Base-by-base conservation (phyloP, 2,113 vertebrate genomes). In the Pelmatolapia mariae region DNA sequence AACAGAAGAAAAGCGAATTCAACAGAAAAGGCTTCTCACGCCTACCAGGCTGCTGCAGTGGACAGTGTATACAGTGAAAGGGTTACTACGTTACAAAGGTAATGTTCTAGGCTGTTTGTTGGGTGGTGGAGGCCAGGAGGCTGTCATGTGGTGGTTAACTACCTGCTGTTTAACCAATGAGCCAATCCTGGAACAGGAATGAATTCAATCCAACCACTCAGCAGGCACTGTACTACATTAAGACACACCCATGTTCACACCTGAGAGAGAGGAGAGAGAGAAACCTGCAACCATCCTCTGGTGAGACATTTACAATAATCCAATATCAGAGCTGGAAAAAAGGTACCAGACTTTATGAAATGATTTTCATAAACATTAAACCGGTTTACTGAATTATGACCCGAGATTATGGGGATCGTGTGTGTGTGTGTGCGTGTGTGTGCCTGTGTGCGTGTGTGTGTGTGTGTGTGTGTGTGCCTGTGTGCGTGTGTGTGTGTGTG, bases 11-110 rank as follows among this genome's bases (percentile, higher is more conserved):
- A 57, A 1, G 4, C 4, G 0, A 0, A 15, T 31, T 61, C 8
- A 31, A 31, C 26, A 61, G 15, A 61, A 61, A 61, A 61, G 57
- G 15, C 0, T 61, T 1, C 26, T 61, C 26, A 1, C 8, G 0
- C 0, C 57, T 61, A 61, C 26, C 31, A 61, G 8, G 57, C 26
- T 61, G 33, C 33, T 36, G 57, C 26, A 3, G 57, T 31, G 57
- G 15, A 18, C 15, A 31, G 31, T 31, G 26, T 18, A 10, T 18
- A 61, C 57, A 31, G 57, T 59, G 56, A 31, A 59, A 59, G 0
- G 56, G 56, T 59, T 13, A 29, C 56, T 59, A 16, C 56, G 29
- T 29, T 59, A 59, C 13, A 59, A 59, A 59, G 26, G 56, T 59
- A 56, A 56, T 57, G 7, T 57, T 54, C 26, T 59, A 59, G 56